Conservation (phyloP, 1,140 invertebrate species). For the Drosophila erecta region DNA sequence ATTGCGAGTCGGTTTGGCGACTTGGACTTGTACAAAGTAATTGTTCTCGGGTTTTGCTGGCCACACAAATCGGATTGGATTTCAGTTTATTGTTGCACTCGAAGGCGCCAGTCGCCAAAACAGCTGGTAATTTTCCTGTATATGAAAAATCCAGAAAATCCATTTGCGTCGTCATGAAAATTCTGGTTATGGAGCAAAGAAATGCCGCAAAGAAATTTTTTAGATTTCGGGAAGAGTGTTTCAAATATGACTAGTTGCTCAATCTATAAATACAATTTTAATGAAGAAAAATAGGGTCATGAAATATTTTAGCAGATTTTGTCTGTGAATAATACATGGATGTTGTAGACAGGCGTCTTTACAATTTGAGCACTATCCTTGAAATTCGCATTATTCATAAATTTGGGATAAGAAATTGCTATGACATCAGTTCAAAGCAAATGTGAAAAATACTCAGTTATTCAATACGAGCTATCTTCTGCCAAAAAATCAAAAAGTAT, state of each 20-base stretch:
- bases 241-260: too few species aligned
- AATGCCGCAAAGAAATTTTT: too few species aligned
- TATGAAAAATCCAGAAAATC: background rate
- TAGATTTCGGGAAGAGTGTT: background rate
- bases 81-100: conserved; percentile 29
- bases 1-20: conserved; percentile 28
- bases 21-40: conserved; percentile 18
- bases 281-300: too few species aligned
- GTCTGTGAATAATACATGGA: too few species aligned
- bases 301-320: too few species aligned
- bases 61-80: conserved; percentile 29
- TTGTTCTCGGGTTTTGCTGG: conserved; percentile 27
- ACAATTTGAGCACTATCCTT: too few species aligned
- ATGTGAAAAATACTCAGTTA: background rate
- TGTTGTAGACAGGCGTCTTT: too few species aligned
- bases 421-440: background rate
- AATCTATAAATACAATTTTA: too few species aligned
- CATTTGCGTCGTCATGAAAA: background rate
- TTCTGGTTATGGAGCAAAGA: too few species aligned
- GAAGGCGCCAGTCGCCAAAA: conserved; percentile 29
- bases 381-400: too few species aligned
- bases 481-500: background rate
- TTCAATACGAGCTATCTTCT: background rate
- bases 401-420: background rate
- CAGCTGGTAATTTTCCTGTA: conserved; percentile 26